phyloP scores from a whole-genome alignment of 2,888 invertebrate species.

The Geotrupes spiniger region DNA sequence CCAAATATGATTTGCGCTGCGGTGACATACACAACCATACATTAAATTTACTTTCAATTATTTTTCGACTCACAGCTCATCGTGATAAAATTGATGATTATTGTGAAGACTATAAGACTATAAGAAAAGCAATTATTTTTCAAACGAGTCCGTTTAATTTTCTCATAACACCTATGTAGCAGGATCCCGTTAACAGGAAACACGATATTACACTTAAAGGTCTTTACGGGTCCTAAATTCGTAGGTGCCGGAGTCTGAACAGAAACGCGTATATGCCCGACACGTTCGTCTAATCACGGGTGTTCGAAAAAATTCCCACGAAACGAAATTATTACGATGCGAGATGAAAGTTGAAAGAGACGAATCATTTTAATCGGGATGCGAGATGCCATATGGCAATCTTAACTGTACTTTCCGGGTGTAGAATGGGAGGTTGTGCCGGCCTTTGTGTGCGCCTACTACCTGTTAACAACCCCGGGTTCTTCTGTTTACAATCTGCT shows the following conservation, averaged over 20 bases:
- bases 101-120: too few relatives aligned
- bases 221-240: not conserved
- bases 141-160: not conserved
- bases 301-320: slow-evolving; percentile 1
- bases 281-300: not conserved
- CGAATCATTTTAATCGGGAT: not conserved
- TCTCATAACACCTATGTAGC: not conserved
- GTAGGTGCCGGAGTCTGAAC: not conserved
- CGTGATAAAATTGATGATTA: too few relatives aligned
- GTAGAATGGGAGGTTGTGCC: not conserved
- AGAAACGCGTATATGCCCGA: not conserved
- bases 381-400: slow-evolving; percentile 5
- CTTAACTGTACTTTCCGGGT: slow-evolving; percentile 4
- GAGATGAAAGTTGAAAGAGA: not conserved
- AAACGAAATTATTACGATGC: not conserved
- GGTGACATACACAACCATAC: too few relatives aligned
- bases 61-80: too few relatives aligned
- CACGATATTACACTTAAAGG: not conserved
- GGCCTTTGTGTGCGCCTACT: slow-evolving; percentile 1
- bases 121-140: too few relatives aligned
- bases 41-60: too few relatives aligned
- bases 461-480: slow-evolving; percentile 3
- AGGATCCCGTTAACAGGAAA: slow-evolving; percentile 6
- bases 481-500: slow-evolving; percentile 18
- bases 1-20: too few relatives aligned